phyloP scores from a whole-genome alignment of 2,113 vertebrate genomes.

The Zosterops lateralis region DNA sequence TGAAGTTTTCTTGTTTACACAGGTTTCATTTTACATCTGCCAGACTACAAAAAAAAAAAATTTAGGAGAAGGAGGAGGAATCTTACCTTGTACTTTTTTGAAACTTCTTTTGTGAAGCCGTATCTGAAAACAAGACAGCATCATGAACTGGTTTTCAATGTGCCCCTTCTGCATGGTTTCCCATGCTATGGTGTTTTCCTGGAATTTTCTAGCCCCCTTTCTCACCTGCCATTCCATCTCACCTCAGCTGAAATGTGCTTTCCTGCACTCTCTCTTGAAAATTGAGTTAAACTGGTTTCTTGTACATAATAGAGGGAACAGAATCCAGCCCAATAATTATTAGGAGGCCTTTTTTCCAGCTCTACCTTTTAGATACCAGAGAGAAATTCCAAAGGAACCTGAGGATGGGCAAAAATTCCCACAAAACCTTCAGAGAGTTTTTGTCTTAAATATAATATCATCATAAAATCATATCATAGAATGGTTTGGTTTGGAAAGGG shows the following conservation, averaged over 20 bases:
- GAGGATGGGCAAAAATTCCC: neutral
- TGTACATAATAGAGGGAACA: neutral
- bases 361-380: neutral
- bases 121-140: conserved; percentile 81
- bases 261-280: neutral
- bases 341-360: neutral
- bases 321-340: neutral
- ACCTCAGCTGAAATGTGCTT: neutral
- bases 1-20: neutral
- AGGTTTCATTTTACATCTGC: neutral
- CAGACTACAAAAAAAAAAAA: neutral
- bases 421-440: neutral
- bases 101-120: conserved; percentile 93
- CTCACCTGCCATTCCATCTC: neutral
- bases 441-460: neutral
- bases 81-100: conserved; percentile 91
- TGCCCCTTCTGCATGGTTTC: neutral
- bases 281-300: neutral
- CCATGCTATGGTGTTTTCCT: neutral
- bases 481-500: neutral
- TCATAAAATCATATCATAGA: neutral
- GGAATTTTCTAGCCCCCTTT: neutral
- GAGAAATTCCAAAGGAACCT: neutral
- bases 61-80: neutral
- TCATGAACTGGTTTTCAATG: neutral